Base-by-base conservation (phyloP, 2,797 vertebrate species). In the Astyanax mexicanus region DNA sequence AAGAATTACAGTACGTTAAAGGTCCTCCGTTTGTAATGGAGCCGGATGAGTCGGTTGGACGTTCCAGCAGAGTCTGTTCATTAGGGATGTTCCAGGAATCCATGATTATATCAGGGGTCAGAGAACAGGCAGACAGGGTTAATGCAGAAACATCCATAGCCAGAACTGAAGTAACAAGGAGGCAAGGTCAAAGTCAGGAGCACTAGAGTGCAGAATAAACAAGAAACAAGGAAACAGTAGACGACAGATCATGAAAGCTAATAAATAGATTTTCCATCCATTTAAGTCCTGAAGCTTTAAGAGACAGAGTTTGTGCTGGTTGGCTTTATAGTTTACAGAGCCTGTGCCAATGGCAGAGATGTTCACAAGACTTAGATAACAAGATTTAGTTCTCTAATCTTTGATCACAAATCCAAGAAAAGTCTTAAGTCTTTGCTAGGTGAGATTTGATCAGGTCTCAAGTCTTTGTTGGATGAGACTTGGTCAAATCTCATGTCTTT, bases 1-100 rank as follows among this genome's bases (percentile, higher is more conserved):
- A 61, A 27, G 61, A 65, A 62, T 42, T 42, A 62, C n/a, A n/a
- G n/a, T n/a, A n/a, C 23, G 25, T 25, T 65, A 44, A 64, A 65
- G 21, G 61, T 40, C 58, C 10, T 61, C 7, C 40, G 17, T 44
- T 44, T 44, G 3, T 29, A 44, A 15, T 9, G 49, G 21, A 11
- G 49, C 19, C 49, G 21, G 49, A 21, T 5, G 6, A 32, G 5
- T 2, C 25, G 2, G 54, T 17, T 32, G 27, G 61, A 23, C 44
- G 8, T 44, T 2, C 10, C 38, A 10, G 38, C 10, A 7, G 13
- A 19, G 25, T 15, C 29, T 32, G 54, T 57, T 55, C 27, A 35
- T 57, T 57, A n/a, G 13, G 1, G 0, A 54, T 32, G 17, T 57
- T n/a, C 27, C 54, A 32, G 27, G 4, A 35, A 32, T 57, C 8